Evolutionary conservation across 2,888 invertebrate genomes (phyloP).

Genomic region (Trypoxylon attenuatum): DNA sequence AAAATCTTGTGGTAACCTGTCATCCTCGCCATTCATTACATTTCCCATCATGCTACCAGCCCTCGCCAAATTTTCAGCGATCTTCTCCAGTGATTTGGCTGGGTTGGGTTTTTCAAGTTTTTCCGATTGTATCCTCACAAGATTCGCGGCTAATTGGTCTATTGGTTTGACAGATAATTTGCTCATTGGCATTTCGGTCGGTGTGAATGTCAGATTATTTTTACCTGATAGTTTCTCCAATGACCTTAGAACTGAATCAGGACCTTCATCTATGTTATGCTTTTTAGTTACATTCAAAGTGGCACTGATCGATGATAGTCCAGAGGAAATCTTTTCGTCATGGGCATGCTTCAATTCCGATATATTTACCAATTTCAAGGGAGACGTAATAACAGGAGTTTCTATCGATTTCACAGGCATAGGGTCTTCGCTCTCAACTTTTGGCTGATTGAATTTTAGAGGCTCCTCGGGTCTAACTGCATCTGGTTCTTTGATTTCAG

Average conservation of each 20-base stretch:
- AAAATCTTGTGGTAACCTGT: slow-evolving; percentile 54
- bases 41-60: slow-evolving; percentile 55
- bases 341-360: slow-evolving; percentile 57
- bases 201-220: slow-evolving; percentile 34
- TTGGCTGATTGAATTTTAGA: slow-evolving; percentile 5
- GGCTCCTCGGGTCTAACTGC: slow-evolving; percentile 17
- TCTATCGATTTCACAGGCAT: slow-evolving; percentile 63
- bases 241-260: slow-evolving; percentile 38
- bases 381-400: slow-evolving; percentile 70
- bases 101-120: slow-evolving; percentile 63
- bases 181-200: slow-evolving; percentile 29
- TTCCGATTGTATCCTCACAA: slow-evolving; percentile 67
- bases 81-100: slow-evolving; percentile 68
- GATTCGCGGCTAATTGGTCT: slow-evolving; percentile 69
- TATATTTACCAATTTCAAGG: slow-evolving; percentile 63
- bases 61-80: slow-evolving; percentile 71
- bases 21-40: slow-evolving; percentile 57
- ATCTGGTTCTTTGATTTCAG: slow-evolving; percentile 16
- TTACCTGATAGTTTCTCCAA: slow-evolving; percentile 47
- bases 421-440: slow-evolving; percentile 30
- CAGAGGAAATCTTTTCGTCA: slow-evolving; percentile 49
- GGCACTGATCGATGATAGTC: slow-evolving; percentile 21
- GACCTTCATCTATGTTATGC: slow-evolving; percentile 31
- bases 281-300: slow-evolving; percentile 32
- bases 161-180: slow-evolving; percentile 69